Percentiles rank a stretch among this genome's conserved stretches.
Conservation (phyloP, 2,888 invertebrate species). For the Abrostola tripartita region DNA sequence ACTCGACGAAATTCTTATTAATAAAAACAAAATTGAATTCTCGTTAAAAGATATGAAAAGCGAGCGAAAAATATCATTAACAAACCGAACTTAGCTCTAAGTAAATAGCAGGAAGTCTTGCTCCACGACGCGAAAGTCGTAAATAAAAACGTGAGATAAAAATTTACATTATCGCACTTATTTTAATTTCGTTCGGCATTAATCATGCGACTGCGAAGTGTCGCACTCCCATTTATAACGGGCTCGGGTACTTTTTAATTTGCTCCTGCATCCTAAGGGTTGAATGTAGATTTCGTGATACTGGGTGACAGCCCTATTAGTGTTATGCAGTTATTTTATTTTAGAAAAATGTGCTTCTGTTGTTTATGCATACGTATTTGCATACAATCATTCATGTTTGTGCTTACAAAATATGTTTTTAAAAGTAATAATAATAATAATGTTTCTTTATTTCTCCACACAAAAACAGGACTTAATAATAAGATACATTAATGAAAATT, state of each 20-base stretch:
- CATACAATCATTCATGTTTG: no score
- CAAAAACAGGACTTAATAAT: no score
- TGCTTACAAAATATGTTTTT: neutral
- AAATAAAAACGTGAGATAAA: slow-evolving; percentile 82
- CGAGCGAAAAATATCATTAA: slow-evolving; percentile 54
- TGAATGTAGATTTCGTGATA: slow-evolving; percentile 62
- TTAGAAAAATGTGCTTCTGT: neutral
- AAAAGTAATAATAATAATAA: no score
- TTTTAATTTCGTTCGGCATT: slow-evolving; percentile 85
- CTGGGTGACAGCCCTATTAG: slow-evolving; percentile 37
- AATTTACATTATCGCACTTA: slow-evolving; percentile 82
- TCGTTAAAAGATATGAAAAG: slow-evolving; percentile 15
- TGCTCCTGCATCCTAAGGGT: slow-evolving; percentile 69
- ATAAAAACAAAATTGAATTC: slow-evolving; percentile 4
- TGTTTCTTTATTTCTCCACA: no score
- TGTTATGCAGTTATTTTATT: slow-evolving; percentile 19
- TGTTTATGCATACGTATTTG: no score
- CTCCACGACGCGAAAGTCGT: slow-evolving; percentile 63
- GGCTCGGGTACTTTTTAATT: slow-evolving; percentile 73
- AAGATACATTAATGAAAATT: no score
- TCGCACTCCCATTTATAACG: slow-evolving; percentile 69
- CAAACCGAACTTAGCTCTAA: slow-evolving; percentile 37
- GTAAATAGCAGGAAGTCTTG: slow-evolving; percentile 53
- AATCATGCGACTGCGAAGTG: slow-evolving; percentile 75
- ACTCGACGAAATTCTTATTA: neutral